Base-by-base conservation (phyloP, 2,113 vertebrate species). In the Physeter macrocephalus region DNA sequence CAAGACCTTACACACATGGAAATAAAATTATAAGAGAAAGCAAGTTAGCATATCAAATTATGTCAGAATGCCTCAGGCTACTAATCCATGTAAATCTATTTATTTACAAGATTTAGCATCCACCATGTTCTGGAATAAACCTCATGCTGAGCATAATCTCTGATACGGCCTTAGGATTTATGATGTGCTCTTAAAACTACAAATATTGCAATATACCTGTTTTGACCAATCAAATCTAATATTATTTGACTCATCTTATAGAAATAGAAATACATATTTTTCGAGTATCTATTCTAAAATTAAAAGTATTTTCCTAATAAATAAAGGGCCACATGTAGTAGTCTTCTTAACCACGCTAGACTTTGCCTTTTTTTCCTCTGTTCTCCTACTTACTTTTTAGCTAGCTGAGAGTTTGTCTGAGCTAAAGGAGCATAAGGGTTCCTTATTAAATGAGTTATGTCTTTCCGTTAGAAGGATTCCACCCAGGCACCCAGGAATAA, bases 71-170 rank as follows among this genome's bases (percentile, higher is more conserved):
- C 31, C 52, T 88, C 83, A 29, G 27, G 52, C 25, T 29, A 21
- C 57, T 34, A 31, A 84, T 49, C 41, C 43, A 15, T 9, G 2
- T 5, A 71, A 43, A 43, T 31, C 66, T 81, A 75, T 29, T 75
- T 12, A 57, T 72, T 13, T 78, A 78, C 13, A 78, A 67, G 27
- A 31, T 17, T 34, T 25, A 62, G 29, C 18, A 27, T 20, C 3
- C 61, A 14, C 20, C 17, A 34, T 0, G 1, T 20, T 49, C 17
- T 10, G 20, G 25, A 23, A 15, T 1, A 21, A 64, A 2, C 21
- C 20, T 3, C 6, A 62, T 0, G 3, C 49, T 72, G 23, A 43
- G 31, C 15, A 54, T 17, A 66, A 8, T 67, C 54, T 80, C 62
- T n/a, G 3, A 18, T 14, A 27, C 18, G 66, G 61, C n/a, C 17